Base-by-base conservation (phyloP, 2,113 vertebrate species). In the Prunella himalayana region DNA sequence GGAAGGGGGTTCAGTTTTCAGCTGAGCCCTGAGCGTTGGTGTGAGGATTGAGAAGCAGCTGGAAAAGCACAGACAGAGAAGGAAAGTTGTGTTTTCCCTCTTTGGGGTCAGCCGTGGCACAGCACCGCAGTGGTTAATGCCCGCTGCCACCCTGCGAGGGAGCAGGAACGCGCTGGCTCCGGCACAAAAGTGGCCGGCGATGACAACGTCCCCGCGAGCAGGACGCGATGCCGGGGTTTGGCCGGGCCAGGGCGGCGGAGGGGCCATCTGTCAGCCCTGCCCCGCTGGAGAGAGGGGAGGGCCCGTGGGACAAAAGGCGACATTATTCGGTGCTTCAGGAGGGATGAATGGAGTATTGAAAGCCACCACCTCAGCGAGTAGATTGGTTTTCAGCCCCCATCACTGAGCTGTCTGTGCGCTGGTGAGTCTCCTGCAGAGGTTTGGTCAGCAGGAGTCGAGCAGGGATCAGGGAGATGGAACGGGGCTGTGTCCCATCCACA, bases 261-360 rank as follows among this genome's bases (percentile, higher is more conserved):
- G 86, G 86, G 64, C 72, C 11, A 28, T 98, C 98, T 98, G 98
- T 98, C 98, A 98, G 98, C 97, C 98, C 97, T 98, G 98, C 97
- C 98, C 97, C 96, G 96, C 80, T 8, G 64, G 91, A 86, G 97
- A 94, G 97, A 95, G 96, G 98, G 97, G 97, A 98, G 97, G 97
- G 96, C 92, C 82, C 61, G 82, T 35, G 80, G 97, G 97, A 99
- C 99, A 99, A 99, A 99, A 99, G 99, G 97, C 95, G 94, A 99
- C 98, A 98, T 99, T 99, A 99, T 99, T 99, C 98, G 50, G 96
- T 71, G 91, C 92, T 97, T 98, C 97, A 95, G 98, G 97, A 98
- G 80, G 94, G 97, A 99, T 99, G 99, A 99, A 99, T 99, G 98
- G 98, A 96, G 98, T 97, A 98, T 99, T 99, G 99, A 99, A 98